Percentiles rank a stretch among this genome's conserved stretches.
Conservation (phyloP, 2,113 vertebrate species). For the Poeciliopsis turrubarensis region DNA sequence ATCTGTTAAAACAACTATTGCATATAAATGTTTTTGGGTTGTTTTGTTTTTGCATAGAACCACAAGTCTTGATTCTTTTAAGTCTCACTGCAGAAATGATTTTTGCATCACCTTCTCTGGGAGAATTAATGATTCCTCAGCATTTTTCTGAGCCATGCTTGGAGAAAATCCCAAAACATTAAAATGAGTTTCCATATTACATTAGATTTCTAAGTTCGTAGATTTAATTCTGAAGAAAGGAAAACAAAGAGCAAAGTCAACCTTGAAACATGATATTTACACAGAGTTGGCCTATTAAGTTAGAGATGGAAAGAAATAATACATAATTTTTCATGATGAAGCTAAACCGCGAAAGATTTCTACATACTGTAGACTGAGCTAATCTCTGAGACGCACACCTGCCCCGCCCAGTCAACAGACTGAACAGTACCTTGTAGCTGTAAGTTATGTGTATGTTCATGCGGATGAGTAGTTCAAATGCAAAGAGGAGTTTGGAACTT, state of each 20-base stretch:
- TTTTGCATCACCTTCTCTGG: neutral
- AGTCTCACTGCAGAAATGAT: neutral
- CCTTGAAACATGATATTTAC: neutral
- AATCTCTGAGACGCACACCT: constrained; percentile 58
- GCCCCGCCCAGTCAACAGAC: constrained; percentile 55
- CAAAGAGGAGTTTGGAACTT: neutral
- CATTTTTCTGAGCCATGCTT: neutral
- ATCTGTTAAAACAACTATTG: constrained; percentile 53
- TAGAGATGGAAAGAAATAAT: neutral
- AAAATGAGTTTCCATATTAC: neutral
- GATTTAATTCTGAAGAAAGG: no score
- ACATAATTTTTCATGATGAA: neutral
- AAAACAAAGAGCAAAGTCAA: neutral
- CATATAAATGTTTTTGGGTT: neutral
- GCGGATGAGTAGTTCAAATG: constrained; percentile 11
- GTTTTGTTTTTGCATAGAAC: neutral
- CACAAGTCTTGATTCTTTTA: neutral
- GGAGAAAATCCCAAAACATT: neutral
- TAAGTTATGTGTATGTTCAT: neutral
- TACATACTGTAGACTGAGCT: constrained; percentile 15
- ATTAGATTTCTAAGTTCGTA: neutral
- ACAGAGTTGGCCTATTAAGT: neutral
- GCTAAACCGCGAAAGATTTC: neutral
- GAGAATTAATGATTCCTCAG: neutral
- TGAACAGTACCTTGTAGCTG: neutral